Base-by-base conservation (phyloP, 2,113 vertebrate species). In the Fulmarus glacialis region DNA sequence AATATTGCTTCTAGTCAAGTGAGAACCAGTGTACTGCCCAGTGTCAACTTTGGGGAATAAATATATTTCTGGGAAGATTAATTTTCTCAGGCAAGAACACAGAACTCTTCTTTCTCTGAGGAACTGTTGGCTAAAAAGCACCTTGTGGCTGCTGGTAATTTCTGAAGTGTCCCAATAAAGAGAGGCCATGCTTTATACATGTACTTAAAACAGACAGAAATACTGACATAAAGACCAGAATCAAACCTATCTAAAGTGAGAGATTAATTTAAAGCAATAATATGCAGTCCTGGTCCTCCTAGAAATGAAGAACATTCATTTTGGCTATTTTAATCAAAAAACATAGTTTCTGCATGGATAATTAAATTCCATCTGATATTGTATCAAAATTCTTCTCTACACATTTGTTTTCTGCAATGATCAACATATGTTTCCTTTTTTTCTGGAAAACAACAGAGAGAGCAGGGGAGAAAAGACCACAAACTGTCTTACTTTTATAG, bases 371-470 rank as follows among this genome's bases (percentile, higher is more conserved):
- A 95, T 43, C 62, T 93, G 34, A 56, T 53, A 73, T 80, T 59
- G 34, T 40, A 88, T 80, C 36, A 87, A 67, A 90, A 86, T 80
- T 85, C 34, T 80, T 66, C 24, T 72, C 62, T 71, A 85, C 20
- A 16, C 27, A 56, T 86, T 86, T 83, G 40, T 89, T 94, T 97
- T 94, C 66, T 80, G 48, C 53, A 72, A 23, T 80, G 71, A 86
- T 96, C 66, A 60, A 58, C 64, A 75, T 94, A 87, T 84, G 60
- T 87, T 96, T 97, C 66, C 11, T 52, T 77, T 71, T 68, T 71
- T 64, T n/a, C 42, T 72, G 70, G 34, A 85, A 96, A 93, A 94
- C 36, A 92, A 74, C 67, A 55, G 83, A 78, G 17, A 56, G 32
- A 74, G 38, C 3, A 6, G 50, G 32, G 62, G 55, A 80, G 73